A percentile compares a stretch with the other conserved stretches of the same genome.
phyloP scores from a whole-genome alignment of 2,113 vertebrate species.

The Hippocampus guttulatus region DNA sequence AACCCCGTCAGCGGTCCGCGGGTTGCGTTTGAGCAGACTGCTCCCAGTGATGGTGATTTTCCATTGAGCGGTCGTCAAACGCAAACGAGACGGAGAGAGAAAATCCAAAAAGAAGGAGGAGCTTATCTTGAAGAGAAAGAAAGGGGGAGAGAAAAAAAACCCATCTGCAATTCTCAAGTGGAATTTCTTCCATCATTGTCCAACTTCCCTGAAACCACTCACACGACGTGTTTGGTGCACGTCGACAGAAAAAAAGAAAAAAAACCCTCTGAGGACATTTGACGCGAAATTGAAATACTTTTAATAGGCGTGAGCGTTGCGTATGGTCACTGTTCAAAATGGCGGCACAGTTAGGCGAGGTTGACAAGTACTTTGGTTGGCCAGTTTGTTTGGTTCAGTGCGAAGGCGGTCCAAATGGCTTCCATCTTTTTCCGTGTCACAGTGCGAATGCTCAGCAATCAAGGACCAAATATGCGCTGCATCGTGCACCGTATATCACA shows the following conservation, averaged over 20 bases:
- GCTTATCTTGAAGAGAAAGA: constrained; percentile 66
- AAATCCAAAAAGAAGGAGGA: constrained; percentile 36
- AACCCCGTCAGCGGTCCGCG: neutral
- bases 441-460: neutral
- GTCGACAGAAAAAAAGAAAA: constrained; percentile 2
- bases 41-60: constrained; percentile 72
- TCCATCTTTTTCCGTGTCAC: too few species aligned
- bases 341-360: neutral
- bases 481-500: neutral
- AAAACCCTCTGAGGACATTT: neutral
- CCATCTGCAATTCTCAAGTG: constrained; percentile 65
- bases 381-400: too few species aligned
- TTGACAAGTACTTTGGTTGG: too few species aligned
- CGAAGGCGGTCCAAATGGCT: too few species aligned
- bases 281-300: neutral
- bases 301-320: neutral
- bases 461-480: neutral
- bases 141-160: constrained; percentile 43
- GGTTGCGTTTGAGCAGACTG: constrained; percentile 13
- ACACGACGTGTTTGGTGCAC: neutral
- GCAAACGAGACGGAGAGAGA: constrained; percentile 23
- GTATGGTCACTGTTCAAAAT: neutral
- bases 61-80: constrained; percentile 53
- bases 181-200: constrained; percentile 74
- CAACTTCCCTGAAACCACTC: constrained; percentile 26